Base-by-base conservation (phyloP, 2,888 invertebrate genomes). In the Polyploca ridens region DNA sequence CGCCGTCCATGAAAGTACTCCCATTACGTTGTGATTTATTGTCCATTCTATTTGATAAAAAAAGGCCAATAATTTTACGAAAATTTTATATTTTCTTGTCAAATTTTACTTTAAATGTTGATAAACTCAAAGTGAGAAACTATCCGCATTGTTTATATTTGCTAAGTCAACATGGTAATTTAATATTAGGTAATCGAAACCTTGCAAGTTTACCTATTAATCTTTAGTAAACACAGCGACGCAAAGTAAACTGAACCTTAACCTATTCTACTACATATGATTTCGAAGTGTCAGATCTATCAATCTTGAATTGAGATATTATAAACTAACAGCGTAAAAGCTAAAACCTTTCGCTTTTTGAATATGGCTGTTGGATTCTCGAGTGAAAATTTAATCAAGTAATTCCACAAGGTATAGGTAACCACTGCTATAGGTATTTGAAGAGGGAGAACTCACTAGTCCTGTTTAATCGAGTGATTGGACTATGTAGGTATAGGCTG, bases 311-410 rank as follows among this genome's bases (percentile, higher is more conserved):
- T 6, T 44, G 14, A 44, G 5, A 44, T 44, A 14, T 44, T 44
- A 14, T 44, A 44, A 44, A 44, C 6, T 49, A n/a, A 49, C 6
- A 8, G 10, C 8, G 38, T 38, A 10, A 10, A 49, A 49, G n/a
- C 49, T 14, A 46, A n/a, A 46, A 46, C 3, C 44, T 7, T 49
- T n/a, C 14, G 7, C 11, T 46, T 46, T n/a, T 46, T 46, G 46
- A 13, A 46, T 46, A 46, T 14, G 6, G 46, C n/a, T 46, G 5
- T n/a, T 13, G 4, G 46, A n/a, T 49, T 16, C 49, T n/a, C 49
- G 49, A 16, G 16, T 49, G 16, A 49, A 49, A 49, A 49, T 49
- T 49, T 49, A 49, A 49, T 49, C 49, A 49, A 49, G 49, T 49
- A 49, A 49, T 49, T 49, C 49, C 49, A 49, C 49, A 49, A 16